A percentile compares a stretch with the other conserved stretches of the same genome.
Conservation (phyloP, 2,113 vertebrate genomes). For the Verasper variegatus region DNA sequence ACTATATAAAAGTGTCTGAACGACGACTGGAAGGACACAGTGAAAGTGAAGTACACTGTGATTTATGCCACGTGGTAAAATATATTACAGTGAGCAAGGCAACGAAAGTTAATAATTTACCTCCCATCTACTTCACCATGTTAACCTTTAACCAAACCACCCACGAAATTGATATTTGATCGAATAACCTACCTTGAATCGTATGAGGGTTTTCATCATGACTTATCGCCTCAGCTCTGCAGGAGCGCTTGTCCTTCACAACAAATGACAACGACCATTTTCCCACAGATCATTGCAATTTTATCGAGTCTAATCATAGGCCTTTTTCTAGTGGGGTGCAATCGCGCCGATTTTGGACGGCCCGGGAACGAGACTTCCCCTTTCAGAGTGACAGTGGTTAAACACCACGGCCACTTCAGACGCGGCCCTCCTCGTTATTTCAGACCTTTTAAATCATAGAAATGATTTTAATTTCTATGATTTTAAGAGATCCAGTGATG, state of each 20-base stretch:
- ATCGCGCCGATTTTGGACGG: conserved; percentile 48
- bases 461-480: too few species aligned
- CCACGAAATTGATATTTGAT: not conserved
- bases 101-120: not conserved
- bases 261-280: conserved; percentile 27
- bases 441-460: conserved; percentile 16
- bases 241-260: conserved; percentile 42
- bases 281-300: conserved; percentile 47
- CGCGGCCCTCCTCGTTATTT: not conserved
- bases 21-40: not conserved
- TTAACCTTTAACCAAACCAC: not conserved
- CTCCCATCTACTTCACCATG: not conserved
- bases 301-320: conserved; percentile 35
- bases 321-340: conserved; percentile 47
- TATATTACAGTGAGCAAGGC: not conserved
- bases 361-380: not conserved
- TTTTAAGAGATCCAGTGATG: too few species aligned
- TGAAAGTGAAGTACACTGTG: not conserved
- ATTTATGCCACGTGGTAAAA: not conserved
- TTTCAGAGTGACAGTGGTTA: conserved; percentile 12
- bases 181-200: not conserved
- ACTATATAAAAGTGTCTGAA: conserved; percentile 8
- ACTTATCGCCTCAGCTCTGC: conserved; percentile 3
- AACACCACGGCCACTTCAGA: conserved; percentile 1
- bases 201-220: not conserved